Conservation (phyloP, 2,797 vertebrate species). For the Falco peregrinus region DNA sequence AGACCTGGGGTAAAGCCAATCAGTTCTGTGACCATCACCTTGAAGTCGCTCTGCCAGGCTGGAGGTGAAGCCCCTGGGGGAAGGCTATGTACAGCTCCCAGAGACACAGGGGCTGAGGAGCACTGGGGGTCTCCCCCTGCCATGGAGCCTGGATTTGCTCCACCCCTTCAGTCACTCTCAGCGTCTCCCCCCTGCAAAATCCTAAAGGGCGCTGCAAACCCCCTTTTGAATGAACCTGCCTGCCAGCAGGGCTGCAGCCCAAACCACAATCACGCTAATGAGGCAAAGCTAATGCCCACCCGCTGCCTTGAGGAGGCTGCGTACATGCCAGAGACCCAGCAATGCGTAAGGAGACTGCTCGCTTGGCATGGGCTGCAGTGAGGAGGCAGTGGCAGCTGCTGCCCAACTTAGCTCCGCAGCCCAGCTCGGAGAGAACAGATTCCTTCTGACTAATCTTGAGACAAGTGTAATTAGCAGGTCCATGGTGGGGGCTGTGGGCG, state of each 20-base stretch:
- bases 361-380: background rate
- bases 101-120: background rate
- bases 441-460: slow-evolving; percentile 4
- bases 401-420: background rate
- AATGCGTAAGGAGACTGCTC: background rate
- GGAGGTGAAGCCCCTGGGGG: background rate
- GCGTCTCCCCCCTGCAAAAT: background rate
- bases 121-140: background rate
- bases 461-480: background rate
- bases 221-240: background rate
- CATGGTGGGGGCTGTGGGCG: background rate
- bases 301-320: background rate
- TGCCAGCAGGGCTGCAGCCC: background rate
- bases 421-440: background rate
- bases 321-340: background rate
- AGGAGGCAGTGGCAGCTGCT: background rate
- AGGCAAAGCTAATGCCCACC: background rate
- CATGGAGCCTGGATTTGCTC: background rate
- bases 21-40: background rate
- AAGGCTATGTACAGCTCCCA: background rate
- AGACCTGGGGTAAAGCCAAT: background rate
- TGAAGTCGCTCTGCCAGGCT: background rate
- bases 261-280: background rate
- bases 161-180: background rate
- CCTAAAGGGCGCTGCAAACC: background rate